phyloP scores from a whole-genome alignment of 2,888 invertebrate species.

The Cordilura impudica region DNA sequence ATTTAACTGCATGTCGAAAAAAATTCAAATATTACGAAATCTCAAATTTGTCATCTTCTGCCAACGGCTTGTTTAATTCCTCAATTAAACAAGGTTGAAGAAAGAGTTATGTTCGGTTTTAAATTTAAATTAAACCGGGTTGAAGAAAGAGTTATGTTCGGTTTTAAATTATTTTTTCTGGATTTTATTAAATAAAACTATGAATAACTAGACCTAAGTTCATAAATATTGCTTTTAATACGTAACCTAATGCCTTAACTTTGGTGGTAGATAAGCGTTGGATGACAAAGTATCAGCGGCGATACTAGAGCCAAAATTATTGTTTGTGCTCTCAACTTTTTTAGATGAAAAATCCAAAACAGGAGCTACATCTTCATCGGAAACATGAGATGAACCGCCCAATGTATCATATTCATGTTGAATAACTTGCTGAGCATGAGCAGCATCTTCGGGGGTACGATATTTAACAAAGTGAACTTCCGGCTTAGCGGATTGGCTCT shows the following conservation, averaged over 20 bases:
- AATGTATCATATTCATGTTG: conserved; percentile 70
- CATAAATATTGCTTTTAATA: neutral
- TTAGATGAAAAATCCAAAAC: conserved; percentile 70
- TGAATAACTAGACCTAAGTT: neutral
- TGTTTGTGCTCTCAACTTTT: neutral
- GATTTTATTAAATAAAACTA: neutral
- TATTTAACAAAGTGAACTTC: conserved; percentile 75
- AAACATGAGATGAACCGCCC: conserved; percentile 67
- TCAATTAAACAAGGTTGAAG: no score
- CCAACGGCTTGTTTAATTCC: no score
- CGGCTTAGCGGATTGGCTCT: conserved; percentile 68
- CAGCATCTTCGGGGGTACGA: conserved; percentile 73
- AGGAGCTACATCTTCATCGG: conserved; percentile 69
- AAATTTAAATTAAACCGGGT: no score
- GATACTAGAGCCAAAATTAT: neutral
- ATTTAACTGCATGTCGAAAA: no score
- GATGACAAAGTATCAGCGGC: neutral
- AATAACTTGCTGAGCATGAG: conserved; percentile 71
- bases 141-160: no score
- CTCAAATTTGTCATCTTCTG: no score
- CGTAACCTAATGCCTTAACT: conserved; percentile 5
- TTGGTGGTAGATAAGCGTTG: conserved; percentile 41
- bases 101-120: no score
- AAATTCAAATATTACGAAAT: no score
- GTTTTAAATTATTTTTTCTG: no score